Conservation (phyloP, 1,140 invertebrate species). For the Neoseiulus cucumeris region DNA sequence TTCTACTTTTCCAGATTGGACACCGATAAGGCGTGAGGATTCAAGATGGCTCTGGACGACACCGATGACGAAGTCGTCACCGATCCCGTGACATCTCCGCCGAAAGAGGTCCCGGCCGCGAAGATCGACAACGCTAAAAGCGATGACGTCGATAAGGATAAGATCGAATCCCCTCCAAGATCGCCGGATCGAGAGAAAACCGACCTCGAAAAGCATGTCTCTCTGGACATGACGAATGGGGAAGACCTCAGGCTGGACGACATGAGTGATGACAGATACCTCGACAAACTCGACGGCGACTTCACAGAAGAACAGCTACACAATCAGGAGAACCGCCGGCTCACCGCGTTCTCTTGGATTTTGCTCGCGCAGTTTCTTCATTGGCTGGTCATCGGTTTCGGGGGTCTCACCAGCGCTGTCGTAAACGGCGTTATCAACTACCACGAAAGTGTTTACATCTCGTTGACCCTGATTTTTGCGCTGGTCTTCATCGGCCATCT, state of each 20-base stretch:
- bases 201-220: neutral
- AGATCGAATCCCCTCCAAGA: neutral
- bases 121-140: neutral
- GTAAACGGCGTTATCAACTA: neutral
- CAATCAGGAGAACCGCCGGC: neutral
- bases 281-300: neutral
- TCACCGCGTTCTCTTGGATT: neutral
- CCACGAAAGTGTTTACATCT: neutral
- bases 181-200: neutral
- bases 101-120: neutral
- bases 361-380: neutral
- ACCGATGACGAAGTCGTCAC: neutral
- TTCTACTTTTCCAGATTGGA: too few relatives aligned
- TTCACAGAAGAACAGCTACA: neutral
- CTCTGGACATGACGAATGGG: constrained; percentile 3
- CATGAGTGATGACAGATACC: too few relatives aligned
- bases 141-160: neutral
- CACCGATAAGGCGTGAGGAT: too few relatives aligned
- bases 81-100: neutral
- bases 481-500: neutral
- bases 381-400: neutral
- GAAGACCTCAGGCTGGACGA: neutral
- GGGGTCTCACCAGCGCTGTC: neutral
- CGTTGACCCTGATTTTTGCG: neutral
- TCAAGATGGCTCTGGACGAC: neutral